Conservation (phyloP, 2,113 vertebrate genomes). For the Laticauda laticaudata region DNA sequence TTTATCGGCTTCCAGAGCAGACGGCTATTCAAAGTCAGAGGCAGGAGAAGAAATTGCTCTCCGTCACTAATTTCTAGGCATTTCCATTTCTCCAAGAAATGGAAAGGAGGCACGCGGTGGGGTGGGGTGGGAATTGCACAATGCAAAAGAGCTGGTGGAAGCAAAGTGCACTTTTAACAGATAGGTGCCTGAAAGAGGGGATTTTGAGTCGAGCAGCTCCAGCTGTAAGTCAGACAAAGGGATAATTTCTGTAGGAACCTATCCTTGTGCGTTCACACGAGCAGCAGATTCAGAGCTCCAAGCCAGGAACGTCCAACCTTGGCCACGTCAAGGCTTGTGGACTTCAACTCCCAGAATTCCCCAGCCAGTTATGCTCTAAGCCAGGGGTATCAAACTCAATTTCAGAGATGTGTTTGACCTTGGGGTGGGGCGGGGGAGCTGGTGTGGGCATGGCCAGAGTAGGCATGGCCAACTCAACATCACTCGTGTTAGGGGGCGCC, state of each 20-base stretch:
- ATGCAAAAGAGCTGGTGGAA: background rate
- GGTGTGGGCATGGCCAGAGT: no score
- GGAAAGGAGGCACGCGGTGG: background rate
- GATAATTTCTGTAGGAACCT: background rate
- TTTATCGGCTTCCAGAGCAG: background rate
- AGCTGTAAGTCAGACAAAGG: background rate
- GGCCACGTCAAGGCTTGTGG: no score
- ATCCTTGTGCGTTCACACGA: background rate
- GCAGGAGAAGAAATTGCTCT: conserved; percentile 24
- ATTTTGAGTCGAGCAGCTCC: background rate
- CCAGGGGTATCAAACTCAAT: no score
- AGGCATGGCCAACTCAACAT: no score
- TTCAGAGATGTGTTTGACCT: no score
- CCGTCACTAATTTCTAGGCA: conserved; percentile 23
- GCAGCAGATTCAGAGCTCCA: background rate
- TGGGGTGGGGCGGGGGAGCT: no score
- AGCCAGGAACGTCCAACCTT: background rate
- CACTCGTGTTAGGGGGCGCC: no score
- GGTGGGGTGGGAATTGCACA: background rate
- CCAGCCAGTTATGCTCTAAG: no score
- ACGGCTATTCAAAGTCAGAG: conserved; percentile 2
- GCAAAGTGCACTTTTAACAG: background rate
- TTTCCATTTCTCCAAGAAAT: conserved; percentile 15
- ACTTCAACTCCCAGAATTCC: no score
- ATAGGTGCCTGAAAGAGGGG: background rate